These are phyloP conservation scores for Acanthopleura granulata DNA, from an alignment of 2,888 invertebrate species.

Conservation along the genomic window DNA sequence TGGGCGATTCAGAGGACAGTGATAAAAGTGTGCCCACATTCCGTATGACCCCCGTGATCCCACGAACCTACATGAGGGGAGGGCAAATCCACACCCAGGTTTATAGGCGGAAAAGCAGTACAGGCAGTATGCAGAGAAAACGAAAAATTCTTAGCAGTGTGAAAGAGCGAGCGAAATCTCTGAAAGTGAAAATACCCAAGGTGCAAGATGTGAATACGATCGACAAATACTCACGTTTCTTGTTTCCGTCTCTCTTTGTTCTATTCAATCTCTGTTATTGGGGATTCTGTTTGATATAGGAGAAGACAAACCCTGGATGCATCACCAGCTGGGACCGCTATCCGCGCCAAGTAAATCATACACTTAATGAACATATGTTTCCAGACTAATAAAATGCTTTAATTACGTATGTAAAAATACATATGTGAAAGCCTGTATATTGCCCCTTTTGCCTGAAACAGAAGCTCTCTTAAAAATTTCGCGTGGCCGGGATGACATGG, in stretches of 20 bases:
- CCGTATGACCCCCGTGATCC: slow-evolving; percentile 52
- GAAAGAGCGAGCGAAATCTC: slow-evolving; percentile 57
- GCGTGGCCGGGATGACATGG: no score
- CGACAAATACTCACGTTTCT: slow-evolving; percentile 95
- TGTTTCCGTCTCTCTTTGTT: slow-evolving; percentile 96
- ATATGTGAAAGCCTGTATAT: no score
- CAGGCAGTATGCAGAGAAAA: slow-evolving; percentile 38
- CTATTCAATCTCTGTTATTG: slow-evolving; percentile 96
- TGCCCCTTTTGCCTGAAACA: no score
- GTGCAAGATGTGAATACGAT: slow-evolving; percentile 97
- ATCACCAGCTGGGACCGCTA: no score
- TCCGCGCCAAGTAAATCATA: no score
- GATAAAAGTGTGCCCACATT: slow-evolving; percentile 41
- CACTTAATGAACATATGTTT: no score
- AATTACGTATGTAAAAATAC: no score
- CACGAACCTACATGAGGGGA: slow-evolving; percentile 39
- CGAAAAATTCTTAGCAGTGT: slow-evolving; percentile 53
- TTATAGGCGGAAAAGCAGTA: slow-evolving; percentile 48
- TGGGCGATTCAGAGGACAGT: slow-evolving; percentile 49
- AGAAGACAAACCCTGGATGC: not conserved
- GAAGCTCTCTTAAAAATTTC: no score
- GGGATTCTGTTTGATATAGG: slow-evolving; percentile 76
- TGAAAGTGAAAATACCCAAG: slow-evolving; percentile 59
- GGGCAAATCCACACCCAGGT: slow-evolving; percentile 52
- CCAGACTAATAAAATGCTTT: no score